These are phyloP conservation scores for Coptodon bakossiorum DNA, from an alignment of 2,113 vertebrate genomes.

Conservation along the genomic window DNA sequence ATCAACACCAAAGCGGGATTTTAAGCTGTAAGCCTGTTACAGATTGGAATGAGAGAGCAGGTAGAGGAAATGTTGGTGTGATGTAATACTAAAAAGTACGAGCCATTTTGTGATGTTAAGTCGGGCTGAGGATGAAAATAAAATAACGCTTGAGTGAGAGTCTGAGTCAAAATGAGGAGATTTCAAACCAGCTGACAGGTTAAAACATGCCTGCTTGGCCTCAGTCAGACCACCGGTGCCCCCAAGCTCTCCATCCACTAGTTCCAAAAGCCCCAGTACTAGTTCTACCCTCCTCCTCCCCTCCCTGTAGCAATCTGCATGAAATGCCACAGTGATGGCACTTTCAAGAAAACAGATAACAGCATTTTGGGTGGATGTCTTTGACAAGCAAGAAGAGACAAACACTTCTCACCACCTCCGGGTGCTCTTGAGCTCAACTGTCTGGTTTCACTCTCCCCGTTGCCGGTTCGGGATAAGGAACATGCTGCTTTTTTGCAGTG, in stretches of 20 bases:
- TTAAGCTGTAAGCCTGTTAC: neutral
- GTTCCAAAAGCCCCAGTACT: neutral
- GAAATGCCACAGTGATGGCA: neutral
- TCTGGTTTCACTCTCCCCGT: neutral
- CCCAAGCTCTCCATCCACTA: slow-evolving; percentile 1
- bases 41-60: neutral
- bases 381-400: neutral
- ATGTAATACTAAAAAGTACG: neutral
- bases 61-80: neutral
- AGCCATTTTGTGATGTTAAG: neutral
- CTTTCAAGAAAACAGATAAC: neutral
- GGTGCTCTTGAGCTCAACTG: neutral
- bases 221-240: slow-evolving; percentile 1
- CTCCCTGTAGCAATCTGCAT: neutral
- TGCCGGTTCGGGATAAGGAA: neutral
- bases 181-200: neutral
- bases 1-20: neutral
- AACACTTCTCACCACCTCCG: neutral
- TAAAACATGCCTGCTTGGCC: slow-evolving; percentile 13
- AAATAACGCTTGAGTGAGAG: neutral
- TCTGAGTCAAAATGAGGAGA: neutral
- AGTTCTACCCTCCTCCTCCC: neutral
- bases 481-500: neutral
- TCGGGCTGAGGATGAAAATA: neutral
- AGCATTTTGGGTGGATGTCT: neutral